Evolutionary conservation across 2,888 invertebrate species (phyloP).

Genomic region (Nephrotoma guestfalica): DNA sequence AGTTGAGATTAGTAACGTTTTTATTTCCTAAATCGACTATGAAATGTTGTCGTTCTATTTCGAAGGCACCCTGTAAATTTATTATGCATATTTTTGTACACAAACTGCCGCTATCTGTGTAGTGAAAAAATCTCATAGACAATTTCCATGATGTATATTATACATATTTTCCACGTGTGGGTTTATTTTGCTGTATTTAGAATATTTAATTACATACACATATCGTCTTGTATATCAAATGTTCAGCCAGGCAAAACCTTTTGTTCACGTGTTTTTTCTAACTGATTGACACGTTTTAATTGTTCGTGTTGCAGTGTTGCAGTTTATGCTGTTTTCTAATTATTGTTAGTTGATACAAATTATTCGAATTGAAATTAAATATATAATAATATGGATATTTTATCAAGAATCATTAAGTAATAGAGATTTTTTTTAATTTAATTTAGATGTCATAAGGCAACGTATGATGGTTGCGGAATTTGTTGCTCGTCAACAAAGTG

Average conservation of each 20-base stretch:
- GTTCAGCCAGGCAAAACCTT: not conserved
- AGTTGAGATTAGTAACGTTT: too few species aligned
- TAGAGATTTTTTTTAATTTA: conserved; percentile 4
- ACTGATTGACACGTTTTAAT: not conserved
- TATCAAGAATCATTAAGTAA: not conserved
- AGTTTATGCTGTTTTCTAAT: not conserved
- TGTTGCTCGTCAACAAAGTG: conserved; percentile 59
- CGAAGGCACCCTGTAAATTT: too few species aligned
- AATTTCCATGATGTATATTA: too few species aligned
- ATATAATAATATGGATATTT: not conserved
- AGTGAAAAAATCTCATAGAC: too few species aligned
- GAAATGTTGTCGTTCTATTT: too few species aligned
- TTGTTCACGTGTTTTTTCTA: not conserved
- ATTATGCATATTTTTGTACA: too few species aligned
- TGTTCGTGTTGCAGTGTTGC: not conserved
- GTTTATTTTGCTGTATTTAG: too few species aligned
- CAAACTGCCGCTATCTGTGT: too few species aligned
- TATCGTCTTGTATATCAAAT: not conserved
- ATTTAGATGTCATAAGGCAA: conserved; percentile 26
- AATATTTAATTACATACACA: too few species aligned
- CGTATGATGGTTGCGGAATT: conserved; percentile 81
- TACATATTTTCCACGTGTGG: too few species aligned
- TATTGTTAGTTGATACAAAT: not conserved
- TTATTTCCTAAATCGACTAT: too few species aligned
- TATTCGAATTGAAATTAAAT: not conserved